Conservation (phyloP, 2,113 vertebrate genomes). For the Marmota monax region DNA sequence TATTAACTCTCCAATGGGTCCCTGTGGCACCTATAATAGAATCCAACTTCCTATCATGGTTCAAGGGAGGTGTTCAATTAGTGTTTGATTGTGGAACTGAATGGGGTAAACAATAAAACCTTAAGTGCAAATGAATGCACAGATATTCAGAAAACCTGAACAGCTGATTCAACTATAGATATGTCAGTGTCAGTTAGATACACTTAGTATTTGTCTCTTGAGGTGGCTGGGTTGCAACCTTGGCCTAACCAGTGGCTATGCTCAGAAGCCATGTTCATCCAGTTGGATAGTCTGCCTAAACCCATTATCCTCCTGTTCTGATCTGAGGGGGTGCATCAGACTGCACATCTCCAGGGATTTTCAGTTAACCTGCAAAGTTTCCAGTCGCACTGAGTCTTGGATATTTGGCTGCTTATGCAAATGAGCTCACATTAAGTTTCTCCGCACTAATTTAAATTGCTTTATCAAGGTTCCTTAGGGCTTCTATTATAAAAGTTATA, state of each 20-base stretch:
- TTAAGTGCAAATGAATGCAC: not conserved
- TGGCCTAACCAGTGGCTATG: not conserved
- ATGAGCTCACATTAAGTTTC: not conserved
- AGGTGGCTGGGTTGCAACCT: not conserved
- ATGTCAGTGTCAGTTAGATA: not conserved
- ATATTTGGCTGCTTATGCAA: not conserved
- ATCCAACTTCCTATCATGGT: not conserved
- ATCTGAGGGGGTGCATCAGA: not conserved
- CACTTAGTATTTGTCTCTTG: not conserved
- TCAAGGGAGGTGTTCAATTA: slow-evolving; percentile 5
- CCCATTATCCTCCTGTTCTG: not conserved
- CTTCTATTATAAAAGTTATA: not conserved
- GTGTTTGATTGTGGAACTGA: not conserved
- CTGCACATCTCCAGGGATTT: not conserved
- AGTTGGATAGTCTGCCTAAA: not conserved
- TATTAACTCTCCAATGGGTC: slow-evolving; percentile 36
- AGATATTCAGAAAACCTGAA: not conserved
- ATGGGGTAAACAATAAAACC: not conserved
- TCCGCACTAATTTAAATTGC: not conserved
- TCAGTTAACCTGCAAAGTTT: not conserved
- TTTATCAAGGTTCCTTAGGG: not conserved
- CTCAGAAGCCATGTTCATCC: not conserved
- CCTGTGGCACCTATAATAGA: slow-evolving; percentile 7
- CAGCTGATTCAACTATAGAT: not conserved
- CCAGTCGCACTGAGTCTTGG: not conserved